Evolutionary conservation across 2,888 invertebrate genomes (phyloP).

Genomic region (Portevinia maculata): DNA sequence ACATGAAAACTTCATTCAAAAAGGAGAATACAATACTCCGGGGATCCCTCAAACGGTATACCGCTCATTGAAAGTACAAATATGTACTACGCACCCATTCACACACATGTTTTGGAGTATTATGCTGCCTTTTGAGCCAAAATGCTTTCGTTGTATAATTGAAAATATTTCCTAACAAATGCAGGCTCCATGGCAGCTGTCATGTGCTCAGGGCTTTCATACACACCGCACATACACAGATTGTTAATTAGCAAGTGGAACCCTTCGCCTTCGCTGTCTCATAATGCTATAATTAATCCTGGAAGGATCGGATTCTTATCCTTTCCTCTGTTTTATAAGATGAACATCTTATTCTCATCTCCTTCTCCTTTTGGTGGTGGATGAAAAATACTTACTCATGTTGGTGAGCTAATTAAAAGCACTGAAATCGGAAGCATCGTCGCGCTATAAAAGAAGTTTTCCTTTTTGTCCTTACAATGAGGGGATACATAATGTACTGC

Average conservation of each 20-base stretch:
- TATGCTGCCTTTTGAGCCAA: constrained; percentile 77
- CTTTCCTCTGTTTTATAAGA: constrained; percentile 72
- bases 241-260: constrained; percentile 70
- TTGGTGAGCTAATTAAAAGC: constrained; percentile 58
- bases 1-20: constrained; percentile 54
- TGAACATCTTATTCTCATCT: constrained; percentile 46
- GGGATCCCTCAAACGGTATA: constrained; percentile 38
- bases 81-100: constrained; percentile 70
- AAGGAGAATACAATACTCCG: constrained; percentile 30
- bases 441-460: constrained; percentile 31
- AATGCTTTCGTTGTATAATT: constrained; percentile 54
- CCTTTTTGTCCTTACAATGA: constrained; percentile 13
- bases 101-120: constrained; percentile 78
- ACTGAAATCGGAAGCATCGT: constrained; percentile 60
- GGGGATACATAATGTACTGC: constrained; percentile 53
- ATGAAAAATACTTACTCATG: constrained; percentile 14
- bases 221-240: constrained; percentile 66
- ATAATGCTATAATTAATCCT: constrained; percentile 83
- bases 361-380: constrained; percentile 6
- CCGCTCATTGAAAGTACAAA: constrained; percentile 41
- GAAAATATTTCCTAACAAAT: constrained; percentile 51
- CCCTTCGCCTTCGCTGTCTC: constrained; percentile 76
- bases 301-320: constrained; percentile 82
- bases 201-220: constrained; percentile 13
- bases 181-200: constrained; percentile 28